Evolutionary conservation across 2,113 vertebrate species (phyloP).

Genomic region (Oryzias woworae): DNA sequence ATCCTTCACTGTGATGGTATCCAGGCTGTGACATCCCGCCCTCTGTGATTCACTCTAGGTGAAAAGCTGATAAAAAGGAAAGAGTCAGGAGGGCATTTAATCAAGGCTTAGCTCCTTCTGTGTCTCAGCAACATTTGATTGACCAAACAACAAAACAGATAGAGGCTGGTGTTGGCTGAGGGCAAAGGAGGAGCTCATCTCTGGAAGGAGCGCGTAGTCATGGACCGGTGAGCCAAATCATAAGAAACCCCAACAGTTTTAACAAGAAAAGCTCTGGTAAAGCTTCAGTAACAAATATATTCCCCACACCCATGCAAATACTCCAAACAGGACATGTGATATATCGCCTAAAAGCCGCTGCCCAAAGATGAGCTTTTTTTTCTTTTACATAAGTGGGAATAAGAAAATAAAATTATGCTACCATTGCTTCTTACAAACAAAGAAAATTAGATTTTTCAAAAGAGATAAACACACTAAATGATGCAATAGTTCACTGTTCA

Average conservation of each 20-base stretch:
- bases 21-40: conserved; percentile 66
- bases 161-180: conserved; percentile 41
- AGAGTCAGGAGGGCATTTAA: conserved; percentile 49
- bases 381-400: too few relatives aligned
- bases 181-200: conserved; percentile 23
- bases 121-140: conserved; percentile 47
- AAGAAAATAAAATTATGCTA: too few relatives aligned
- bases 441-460: too few relatives aligned
- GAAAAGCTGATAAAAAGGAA: conserved; percentile 62
- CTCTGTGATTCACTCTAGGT: conserved; percentile 59
- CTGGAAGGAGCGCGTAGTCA: neutral
- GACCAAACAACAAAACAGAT: conserved; percentile 63
- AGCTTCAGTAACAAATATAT: too few relatives aligned
- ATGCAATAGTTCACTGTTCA: too few relatives aligned
- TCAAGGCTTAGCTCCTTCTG: conserved; percentile 64
- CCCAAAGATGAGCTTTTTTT: too few relatives aligned
- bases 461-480: too few relatives aligned
- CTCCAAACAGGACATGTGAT: too few relatives aligned
- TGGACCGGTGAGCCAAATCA: neutral
- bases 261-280: neutral
- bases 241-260: neutral
- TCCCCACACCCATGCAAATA: too few relatives aligned
- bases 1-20: conserved; percentile 68
- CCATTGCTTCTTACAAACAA: too few relatives aligned
- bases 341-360: too few relatives aligned